phyloP scores from a whole-genome alignment of 2,888 invertebrate species.

The Lasioglossum vierecki region DNA sequence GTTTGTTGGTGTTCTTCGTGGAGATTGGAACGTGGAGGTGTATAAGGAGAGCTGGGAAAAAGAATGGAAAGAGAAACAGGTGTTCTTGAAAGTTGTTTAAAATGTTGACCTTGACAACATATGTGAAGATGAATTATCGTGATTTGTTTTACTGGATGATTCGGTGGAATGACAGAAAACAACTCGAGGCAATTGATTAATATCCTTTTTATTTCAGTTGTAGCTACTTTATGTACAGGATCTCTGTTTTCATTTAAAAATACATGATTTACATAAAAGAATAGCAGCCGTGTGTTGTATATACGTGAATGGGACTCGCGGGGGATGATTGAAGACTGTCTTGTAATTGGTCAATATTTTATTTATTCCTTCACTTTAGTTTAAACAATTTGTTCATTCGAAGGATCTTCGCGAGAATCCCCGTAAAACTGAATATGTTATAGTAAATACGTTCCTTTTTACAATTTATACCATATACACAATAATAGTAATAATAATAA shows the following conservation, averaged over 20 bases:
- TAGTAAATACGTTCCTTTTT: constrained; percentile 80
- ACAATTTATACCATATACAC: constrained; percentile 80
- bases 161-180: neutral
- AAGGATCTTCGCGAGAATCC: constrained; percentile 71
- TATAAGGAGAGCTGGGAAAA: neutral
- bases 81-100: too few species aligned
- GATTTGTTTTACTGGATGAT: neutral
- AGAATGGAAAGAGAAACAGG: too few species aligned
- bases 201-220: neutral
- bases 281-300: neutral
- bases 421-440: constrained; percentile 78
- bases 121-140: too few species aligned
- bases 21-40: neutral
- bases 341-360: constrained; percentile 76
- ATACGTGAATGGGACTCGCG: neutral
- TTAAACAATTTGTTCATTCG: constrained; percentile 80
- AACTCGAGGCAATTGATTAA: neutral
- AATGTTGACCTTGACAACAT: too few species aligned
- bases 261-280: neutral
- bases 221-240: constrained; percentile 1
- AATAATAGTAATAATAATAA: constrained; percentile 73
- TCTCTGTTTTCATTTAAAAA: constrained; percentile 18
- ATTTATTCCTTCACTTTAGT: constrained; percentile 79
- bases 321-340: constrained; percentile 2
- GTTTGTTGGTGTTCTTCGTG: neutral